phyloP scores from a whole-genome alignment of 2,113 vertebrate genomes.

The Lophura nycthemera region DNA sequence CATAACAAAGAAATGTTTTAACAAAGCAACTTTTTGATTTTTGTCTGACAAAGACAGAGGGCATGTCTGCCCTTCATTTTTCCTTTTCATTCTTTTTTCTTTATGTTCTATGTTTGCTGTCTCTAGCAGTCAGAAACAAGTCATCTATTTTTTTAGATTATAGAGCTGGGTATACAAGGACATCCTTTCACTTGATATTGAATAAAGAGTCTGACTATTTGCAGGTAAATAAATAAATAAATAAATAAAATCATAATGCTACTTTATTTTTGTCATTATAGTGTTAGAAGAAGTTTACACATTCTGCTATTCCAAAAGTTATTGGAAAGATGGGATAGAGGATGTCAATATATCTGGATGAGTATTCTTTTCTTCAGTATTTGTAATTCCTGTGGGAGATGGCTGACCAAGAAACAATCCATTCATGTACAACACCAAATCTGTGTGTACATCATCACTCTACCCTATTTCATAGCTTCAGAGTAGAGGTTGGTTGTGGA shows the following conservation, averaged over 20 bases:
- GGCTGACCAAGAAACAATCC: background rate
- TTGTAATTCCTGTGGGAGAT: background rate
- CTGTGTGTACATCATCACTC: background rate
- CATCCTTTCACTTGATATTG: background rate
- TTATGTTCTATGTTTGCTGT: background rate
- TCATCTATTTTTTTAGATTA: background rate
- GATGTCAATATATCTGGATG: background rate
- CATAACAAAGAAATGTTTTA: background rate
- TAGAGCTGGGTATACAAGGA: background rate
- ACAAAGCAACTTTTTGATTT: background rate
- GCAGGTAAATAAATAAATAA: too few relatives aligned
- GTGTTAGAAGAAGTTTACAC: background rate
- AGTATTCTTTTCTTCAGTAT: background rate
- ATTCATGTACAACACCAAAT: background rate
- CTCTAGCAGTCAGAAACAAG: background rate
- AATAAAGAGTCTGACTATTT: background rate
- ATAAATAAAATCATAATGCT: background rate
- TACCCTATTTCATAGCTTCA: background rate
- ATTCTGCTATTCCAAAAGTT: background rate
- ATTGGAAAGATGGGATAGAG: background rate
- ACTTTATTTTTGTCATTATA: background rate
- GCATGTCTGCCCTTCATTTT: background rate
- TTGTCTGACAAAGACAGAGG: background rate
- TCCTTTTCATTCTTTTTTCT: background rate
- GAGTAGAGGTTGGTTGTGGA: background rate